Evolutionary conservation across 2,888 invertebrate species (phyloP), one percentile per base, ranked within the genome.

Genomic region (Pelosia muscerda): DNA sequence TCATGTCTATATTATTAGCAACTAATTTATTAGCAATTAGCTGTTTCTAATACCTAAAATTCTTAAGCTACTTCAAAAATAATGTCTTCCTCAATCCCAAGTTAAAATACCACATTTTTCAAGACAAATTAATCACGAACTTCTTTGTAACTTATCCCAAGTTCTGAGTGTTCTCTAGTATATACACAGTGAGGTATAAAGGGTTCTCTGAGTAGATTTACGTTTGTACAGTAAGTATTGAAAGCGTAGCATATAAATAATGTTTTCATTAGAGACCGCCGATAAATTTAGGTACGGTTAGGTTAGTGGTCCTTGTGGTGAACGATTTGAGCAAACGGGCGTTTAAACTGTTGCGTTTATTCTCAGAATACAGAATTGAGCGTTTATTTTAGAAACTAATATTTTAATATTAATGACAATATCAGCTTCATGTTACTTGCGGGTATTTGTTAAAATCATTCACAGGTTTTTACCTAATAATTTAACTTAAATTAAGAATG

Each of bases 251-350:
- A 75, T 73, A 82, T 84, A 85, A 86, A 86, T 87, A 86, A 87
- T 85, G 83, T 84, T 86, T 86, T 87, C 86, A 86, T 86, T 86
- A 84, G 79, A 77, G 81, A 71, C 75, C 74, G 73, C 71, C 82
- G 74, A 84, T 88, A 86, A 86, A 86, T 84, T 81, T 81, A 65
- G 26, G 23, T 55, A 55, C 63, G 69, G 68, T 70, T 69, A 71
- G 58, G 49, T 61, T 61, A 68, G 64, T 66, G 67, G 76, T 69
- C 72, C 54, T 65, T 73, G 22, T 28, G 19, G 55, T 22, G 19
- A 26, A n/a, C 1, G 49, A n/a, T 49, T 49, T 2, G 22, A 9
- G 53, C 25, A 74, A 26, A 72, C 75, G 66, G 13, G 72, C 71
- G 63, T 23, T 3, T 66, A 23, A 2, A 49, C 56, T 64, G 65